These are phyloP conservation scores for Syrista parreyssii DNA, from an alignment of 2,888 invertebrate species.

Conservation along the genomic window DNA sequence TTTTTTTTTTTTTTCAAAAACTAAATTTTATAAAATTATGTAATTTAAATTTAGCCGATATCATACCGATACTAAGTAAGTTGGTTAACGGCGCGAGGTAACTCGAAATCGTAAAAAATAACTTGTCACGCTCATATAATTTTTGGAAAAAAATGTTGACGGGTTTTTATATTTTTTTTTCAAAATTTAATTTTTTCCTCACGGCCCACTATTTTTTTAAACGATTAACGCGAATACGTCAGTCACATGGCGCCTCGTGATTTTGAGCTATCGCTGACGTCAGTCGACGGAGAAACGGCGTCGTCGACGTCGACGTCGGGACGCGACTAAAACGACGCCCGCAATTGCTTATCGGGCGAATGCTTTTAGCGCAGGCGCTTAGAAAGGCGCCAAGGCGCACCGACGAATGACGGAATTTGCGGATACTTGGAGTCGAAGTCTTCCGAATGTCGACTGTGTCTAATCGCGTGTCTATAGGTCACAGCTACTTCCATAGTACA, in stretches of 20 bases:
- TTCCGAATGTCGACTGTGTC: not conserved
- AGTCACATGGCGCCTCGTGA: constrained; percentile 32
- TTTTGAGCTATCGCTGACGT: constrained; percentile 17
- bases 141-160: not conserved
- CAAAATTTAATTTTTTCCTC: not conserved
- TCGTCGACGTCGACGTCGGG: constrained; percentile 46
- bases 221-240: not conserved
- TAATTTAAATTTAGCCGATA: not conserved
- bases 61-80: not conserved
- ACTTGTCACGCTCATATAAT: too few relatives aligned
- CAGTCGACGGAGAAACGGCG: constrained; percentile 21
- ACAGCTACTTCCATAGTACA: not conserved
- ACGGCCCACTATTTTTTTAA: not conserved
- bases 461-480: not conserved
- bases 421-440: constrained; percentile 24
- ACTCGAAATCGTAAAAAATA: not conserved
- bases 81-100: not conserved
- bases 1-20: not conserved
- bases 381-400: constrained; percentile 31
- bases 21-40: not conserved
- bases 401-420: constrained; percentile 51
- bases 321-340: constrained; percentile 46
- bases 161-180: not conserved
- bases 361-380: constrained; percentile 45
- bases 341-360: constrained; percentile 34